Evolutionary conservation across 2,113 vertebrate genomes (phyloP).

Genomic region (Macrotis lagotis): DNA sequence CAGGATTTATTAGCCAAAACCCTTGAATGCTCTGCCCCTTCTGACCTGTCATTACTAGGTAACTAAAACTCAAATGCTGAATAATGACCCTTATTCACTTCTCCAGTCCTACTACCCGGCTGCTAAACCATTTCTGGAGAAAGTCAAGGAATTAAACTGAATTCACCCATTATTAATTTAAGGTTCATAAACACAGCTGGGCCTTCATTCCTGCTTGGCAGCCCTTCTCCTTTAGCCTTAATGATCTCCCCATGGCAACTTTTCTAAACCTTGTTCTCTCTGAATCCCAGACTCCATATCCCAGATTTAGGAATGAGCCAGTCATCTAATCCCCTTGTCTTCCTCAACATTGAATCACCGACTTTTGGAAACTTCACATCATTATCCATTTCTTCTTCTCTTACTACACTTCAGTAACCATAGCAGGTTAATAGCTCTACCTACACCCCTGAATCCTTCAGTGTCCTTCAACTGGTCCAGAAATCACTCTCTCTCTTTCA

Average conservation of each 20-base stretch:
- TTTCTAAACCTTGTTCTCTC: not conserved
- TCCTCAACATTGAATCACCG: not conserved
- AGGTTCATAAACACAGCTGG: conserved; percentile 1
- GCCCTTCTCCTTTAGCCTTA: not conserved
- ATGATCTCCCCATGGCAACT: not conserved
- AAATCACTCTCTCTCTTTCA: not conserved
- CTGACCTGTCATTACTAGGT: not conserved
- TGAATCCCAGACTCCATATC: not conserved
- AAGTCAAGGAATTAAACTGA: not conserved
- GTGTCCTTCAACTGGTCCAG: not conserved
- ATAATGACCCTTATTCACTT: not conserved
- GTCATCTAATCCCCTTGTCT: not conserved
- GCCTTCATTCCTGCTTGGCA: not conserved
- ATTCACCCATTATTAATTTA: not conserved
- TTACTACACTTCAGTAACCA: not conserved
- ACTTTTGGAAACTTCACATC: not conserved
- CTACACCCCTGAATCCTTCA: not conserved
- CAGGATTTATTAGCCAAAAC: not conserved
- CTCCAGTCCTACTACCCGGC: not conserved
- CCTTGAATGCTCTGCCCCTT: not conserved
- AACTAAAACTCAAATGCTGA: not conserved
- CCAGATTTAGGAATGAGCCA: not conserved
- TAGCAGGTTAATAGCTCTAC: not conserved
- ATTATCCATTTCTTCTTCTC: not conserved
- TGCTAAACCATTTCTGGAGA: not conserved